Evolutionary conservation across 2,888 invertebrate genomes (phyloP).

Genomic region (Tribolium freemani): DNA sequence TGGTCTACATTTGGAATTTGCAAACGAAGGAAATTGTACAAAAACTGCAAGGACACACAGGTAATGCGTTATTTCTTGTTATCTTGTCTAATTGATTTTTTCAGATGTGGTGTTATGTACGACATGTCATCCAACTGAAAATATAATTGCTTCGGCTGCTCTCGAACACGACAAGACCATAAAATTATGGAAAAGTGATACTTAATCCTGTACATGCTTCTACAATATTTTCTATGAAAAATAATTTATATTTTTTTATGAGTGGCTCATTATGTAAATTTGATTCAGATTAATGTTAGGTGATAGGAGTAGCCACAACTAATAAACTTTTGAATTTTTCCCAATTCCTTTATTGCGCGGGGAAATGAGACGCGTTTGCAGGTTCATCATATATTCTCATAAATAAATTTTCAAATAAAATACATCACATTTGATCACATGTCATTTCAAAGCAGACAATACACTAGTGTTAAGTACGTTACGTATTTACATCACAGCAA

Average conservation of each 20-base stretch:
- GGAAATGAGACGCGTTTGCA: neutral
- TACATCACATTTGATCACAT: slow-evolving; percentile 36
- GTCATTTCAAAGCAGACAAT: slow-evolving; percentile 29
- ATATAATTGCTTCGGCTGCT: slow-evolving; percentile 98
- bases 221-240: neutral
- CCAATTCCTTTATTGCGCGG: neutral
- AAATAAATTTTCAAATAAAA: no score
- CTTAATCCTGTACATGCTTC: slow-evolving; percentile 75
- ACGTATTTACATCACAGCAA: slow-evolving; percentile 26
- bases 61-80: slow-evolving; percentile 72
- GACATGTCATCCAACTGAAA: slow-evolving; percentile 99
- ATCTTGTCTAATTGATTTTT: slow-evolving; percentile 57
- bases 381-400: neutral
- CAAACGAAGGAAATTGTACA: slow-evolving; percentile 99
- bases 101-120: slow-evolving; percentile 93
- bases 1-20: slow-evolving; percentile 99
- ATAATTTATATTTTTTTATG: slow-evolving; percentile 33
- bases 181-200: slow-evolving; percentile 98
- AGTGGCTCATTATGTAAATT: neutral
- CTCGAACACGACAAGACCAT: slow-evolving; percentile 99
- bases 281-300: neutral
- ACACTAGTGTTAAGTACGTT: slow-evolving; percentile 21
- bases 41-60: slow-evolving; percentile 96
- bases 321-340: neutral
- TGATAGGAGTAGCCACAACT: neutral